Percentiles rank a stretch among this genome's conserved stretches.
Evolutionary conservation across 1,140 invertebrate genomes (phyloP).

Genomic region (Drosophila obscura): DNA sequence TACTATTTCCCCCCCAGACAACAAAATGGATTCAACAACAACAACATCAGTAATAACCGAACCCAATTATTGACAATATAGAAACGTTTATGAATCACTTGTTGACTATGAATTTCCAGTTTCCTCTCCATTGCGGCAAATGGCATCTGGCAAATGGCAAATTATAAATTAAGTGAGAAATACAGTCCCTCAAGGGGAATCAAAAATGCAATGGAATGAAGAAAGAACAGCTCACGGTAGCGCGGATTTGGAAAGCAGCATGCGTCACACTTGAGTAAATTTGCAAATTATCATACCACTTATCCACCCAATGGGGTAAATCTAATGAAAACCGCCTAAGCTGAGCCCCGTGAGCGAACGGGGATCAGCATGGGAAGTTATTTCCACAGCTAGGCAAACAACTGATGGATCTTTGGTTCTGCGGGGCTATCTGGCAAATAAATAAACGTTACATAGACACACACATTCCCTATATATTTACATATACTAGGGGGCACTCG

Average conservation of each 20-base stretch:
- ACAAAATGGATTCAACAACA: background rate
- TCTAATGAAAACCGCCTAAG: constrained; percentile 1
- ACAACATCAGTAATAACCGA: background rate
- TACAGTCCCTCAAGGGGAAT: constrained; percentile 17
- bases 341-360: background rate
- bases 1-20: constrained; percentile 36
- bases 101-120: constrained; percentile 23
- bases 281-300: constrained; percentile 34
- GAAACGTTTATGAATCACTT: constrained; percentile 62
- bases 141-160: constrained; percentile 22
- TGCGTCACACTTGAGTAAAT: constrained; percentile 52
- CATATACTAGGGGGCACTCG: too few relatives aligned
- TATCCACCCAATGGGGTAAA: constrained; percentile 4
- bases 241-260: constrained; percentile 15
- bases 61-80: constrained; percentile 44
- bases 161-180: constrained; percentile 35
- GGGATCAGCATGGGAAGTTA: constrained; percentile 14
- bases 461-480: background rate
- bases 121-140: constrained; percentile 1
- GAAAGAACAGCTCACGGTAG: constrained; percentile 18
- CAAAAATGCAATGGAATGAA: constrained; percentile 25
- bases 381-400: constrained; percentile 53
- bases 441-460: background rate
- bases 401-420: background rate
- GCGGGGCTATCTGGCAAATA: background rate